Evolutionary conservation across 2,888 invertebrate species (phyloP).

Genomic region (Oscheius myriophilus): DNA sequence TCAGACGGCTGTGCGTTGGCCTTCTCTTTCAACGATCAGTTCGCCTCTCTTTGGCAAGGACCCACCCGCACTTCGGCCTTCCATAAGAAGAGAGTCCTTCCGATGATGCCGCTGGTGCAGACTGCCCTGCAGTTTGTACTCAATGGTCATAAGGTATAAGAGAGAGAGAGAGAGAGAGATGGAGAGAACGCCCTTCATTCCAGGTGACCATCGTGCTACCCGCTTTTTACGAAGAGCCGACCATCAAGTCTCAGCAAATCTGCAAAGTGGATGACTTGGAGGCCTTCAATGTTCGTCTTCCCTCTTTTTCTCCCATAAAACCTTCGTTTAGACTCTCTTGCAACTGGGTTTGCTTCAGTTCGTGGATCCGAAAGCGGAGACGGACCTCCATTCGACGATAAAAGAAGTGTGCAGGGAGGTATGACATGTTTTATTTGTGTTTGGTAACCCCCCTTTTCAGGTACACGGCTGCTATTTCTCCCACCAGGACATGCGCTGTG

Average conservation of each 20-base stretch:
- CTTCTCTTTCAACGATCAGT: not conserved
- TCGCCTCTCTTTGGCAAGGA: not conserved
- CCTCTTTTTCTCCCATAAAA: not conserved
- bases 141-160: slow-evolving; percentile 16
- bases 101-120: slow-evolving; percentile 5
- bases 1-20: slow-evolving; percentile 13
- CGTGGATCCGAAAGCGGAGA: not conserved
- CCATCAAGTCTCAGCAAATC: not conserved
- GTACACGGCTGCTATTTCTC: too few species aligned
- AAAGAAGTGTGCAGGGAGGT: too few species aligned
- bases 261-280: slow-evolving; percentile 21
- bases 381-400: too few species aligned
- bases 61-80: not conserved
- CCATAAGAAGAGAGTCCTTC: not conserved
- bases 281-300: slow-evolving; percentile 1
- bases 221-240: slow-evolving; percentile 6
- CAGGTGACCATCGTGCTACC: slow-evolving; percentile 10
- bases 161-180: slow-evolving; percentile 1
- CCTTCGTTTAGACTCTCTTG: not conserved
- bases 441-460: too few species aligned
- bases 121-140: slow-evolving; percentile 1
- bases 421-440: too few species aligned
- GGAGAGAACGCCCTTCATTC: not conserved
- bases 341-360: not conserved
- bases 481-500: too few species aligned